Conservation (phyloP, 2,888 invertebrate genomes). For the Amphipoea lucens region DNA sequence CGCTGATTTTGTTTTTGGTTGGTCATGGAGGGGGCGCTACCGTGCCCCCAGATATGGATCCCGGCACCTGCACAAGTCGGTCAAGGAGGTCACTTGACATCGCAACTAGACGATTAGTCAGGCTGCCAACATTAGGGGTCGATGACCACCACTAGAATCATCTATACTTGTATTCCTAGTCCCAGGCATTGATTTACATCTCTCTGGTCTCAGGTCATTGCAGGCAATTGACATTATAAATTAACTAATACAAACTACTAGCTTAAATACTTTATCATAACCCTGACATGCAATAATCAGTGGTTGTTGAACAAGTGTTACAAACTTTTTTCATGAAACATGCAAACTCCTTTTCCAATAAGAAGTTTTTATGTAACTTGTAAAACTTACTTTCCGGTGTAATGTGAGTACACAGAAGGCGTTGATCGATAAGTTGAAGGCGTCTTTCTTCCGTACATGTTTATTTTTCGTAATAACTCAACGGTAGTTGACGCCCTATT, state of each 20-base stretch:
- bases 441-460: slow-evolving; percentile 94
- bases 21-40: too few species aligned
- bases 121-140: background rate
- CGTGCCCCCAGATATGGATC: too few species aligned
- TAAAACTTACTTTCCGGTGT: slow-evolving; percentile 92
- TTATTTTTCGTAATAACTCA: slow-evolving; percentile 60
- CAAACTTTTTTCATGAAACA: background rate
- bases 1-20: too few species aligned
- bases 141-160: slow-evolving; percentile 20
- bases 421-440: slow-evolving; percentile 95
- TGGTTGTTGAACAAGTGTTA: background rate
- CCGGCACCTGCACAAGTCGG: background rate
- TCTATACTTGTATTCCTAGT: background rate
- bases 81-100: background rate
- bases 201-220: background rate
- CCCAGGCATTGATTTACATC: background rate
- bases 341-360: slow-evolving; percentile 32
- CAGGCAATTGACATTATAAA: background rate
- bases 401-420: slow-evolving; percentile 96
- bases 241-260: background rate
- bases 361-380: slow-evolving; percentile 27
- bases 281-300: slow-evolving; percentile 8
- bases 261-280: background rate
- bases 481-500: slow-evolving; percentile 69
- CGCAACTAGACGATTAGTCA: slow-evolving; percentile 21